Evolutionary conservation across 1,140 invertebrate genomes (phyloP).

Genomic region (Panulirus ornatus): DNA sequence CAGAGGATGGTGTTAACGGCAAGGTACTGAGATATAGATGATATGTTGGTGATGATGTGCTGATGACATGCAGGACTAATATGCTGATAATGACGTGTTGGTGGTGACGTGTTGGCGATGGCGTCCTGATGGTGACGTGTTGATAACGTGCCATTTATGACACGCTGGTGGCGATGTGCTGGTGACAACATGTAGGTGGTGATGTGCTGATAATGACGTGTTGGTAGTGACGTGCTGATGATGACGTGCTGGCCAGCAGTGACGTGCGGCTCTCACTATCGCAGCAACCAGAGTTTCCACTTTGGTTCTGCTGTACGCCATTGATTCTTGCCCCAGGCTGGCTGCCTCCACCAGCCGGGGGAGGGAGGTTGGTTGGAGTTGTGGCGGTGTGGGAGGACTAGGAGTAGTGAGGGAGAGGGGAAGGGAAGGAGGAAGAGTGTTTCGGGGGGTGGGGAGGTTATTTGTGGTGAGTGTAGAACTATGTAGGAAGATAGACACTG

Average conservation of each 20-base stretch:
- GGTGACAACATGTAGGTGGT: too few relatives aligned
- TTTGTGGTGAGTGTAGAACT: too few relatives aligned
- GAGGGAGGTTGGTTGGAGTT: too few relatives aligned
- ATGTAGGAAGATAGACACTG: neutral
- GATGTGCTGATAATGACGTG: neutral
- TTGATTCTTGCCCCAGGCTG: constrained; percentile 1
- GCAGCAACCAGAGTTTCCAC: constrained; percentile 1
- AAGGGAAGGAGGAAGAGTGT: neutral
- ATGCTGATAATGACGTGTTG: too few relatives aligned
- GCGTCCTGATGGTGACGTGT: too few relatives aligned
- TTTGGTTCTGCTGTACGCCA: constrained; percentile 11
- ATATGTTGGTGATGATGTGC: too few relatives aligned
- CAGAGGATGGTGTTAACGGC: too few relatives aligned
- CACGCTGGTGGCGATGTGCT: too few relatives aligned
- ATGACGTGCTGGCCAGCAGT: neutral
- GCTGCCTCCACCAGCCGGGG: neutral
- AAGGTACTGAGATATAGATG: too few relatives aligned
- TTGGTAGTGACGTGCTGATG: neutral
- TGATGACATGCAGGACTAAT: too few relatives aligned
- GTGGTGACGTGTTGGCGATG: too few relatives aligned
- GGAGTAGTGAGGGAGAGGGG: neutral
- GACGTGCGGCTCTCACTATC: neutral
- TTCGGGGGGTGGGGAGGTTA: neutral
- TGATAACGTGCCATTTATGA: too few relatives aligned
- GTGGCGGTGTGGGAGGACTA: neutral